Base-by-base conservation (phyloP, 2,113 vertebrate species). In the Neolamprologus sp. region DNA sequence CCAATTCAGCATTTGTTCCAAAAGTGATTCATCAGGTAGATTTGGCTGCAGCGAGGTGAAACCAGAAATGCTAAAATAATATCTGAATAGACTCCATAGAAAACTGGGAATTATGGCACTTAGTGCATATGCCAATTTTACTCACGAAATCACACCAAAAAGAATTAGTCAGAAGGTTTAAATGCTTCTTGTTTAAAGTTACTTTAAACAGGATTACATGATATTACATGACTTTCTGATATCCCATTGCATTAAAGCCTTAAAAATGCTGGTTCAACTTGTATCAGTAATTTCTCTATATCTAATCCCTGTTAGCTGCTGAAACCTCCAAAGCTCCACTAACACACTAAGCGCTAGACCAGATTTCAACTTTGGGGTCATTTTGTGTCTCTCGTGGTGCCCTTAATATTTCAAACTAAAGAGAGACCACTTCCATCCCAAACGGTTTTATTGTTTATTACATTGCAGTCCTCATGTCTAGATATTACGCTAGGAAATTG, bases 261-360 rank as follows among this genome's bases (percentile, higher is more conserved):
- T 21, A 26, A 85, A 81, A 55, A 58, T 89, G 65, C 16, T 78
- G 17, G 16, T 87, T 58, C 73, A 82, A 73, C 53, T 51, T 47
- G 19, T 58, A 86, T 28, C 71, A 71, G 83, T 90, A 92, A 92
- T 81, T 90, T 85, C 57, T 80, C 57, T 68, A 63, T 73, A 75
- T 82, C 23, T 47, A 63, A 85, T 91, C 83, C 71, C 60, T 35
- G 57, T 78, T 91, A 85, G 82, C 91, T 87, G 57, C 51, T 87
- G 54, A 33, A 40, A 47, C 47, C 26, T 51, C 35, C 37, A 84
- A 84, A 85, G 58, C 58, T 40, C 16, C 79, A 78, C 16, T 49
- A 49, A 49, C 23, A 7, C 54, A 83, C 16, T 78, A 78, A 78
- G 45, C 10, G 7, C 45, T 49, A 30, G 10, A n/a, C 45, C 71